Evolutionary conservation across 2,113 vertebrate genomes (phyloP), one percentile per base, ranked within the genome.

Genomic region (Coptodon rendalli): DNA sequence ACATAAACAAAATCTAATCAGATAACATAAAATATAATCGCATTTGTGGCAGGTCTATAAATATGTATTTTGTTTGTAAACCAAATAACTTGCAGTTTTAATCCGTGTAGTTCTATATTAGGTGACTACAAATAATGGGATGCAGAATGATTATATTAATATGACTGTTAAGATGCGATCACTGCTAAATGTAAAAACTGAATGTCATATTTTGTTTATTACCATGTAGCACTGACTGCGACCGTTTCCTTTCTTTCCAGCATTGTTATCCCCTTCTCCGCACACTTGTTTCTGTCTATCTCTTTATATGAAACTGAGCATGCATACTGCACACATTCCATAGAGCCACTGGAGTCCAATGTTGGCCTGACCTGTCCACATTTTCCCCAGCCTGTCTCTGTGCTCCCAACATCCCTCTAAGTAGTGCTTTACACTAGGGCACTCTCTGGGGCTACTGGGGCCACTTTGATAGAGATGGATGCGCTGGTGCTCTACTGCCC

Each of bases 401-500:
- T 84, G 87, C 91, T 91, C 91, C 91, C 86, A 85, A 90, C 88
- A 91, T 94, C 91, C 89, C 92, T 95, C 88, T 94, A 92, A 94
- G 89, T 94, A 93, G 59, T 89, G 90, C 89, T 95, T 91, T 90
- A 92, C 90, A 89, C 91, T 82, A 76, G 40, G 87, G 82, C 82
- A 86, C 87, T 89, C 91, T 89, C 88, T 71, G 87, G 57, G 88
- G 71, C 86, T 87, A 54, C 29, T 17, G 90, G 81, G 86, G 68
- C 90, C 80, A 87, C 83, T 85, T 84, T 88, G 89, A 91, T 85
- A 91, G 95, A 98, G 97, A 98, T 97, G 97, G 96, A 98, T 99
- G 97, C 11, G 90, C 94, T 97, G 98, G 98, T 98, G 97, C 98
- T 99, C 97, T 99, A 99, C 98, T 99, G 98, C 99, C 99, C 98